Percentiles rank a stretch among this genome's conserved stretches.
These are phyloP conservation scores for Empidonax traillii DNA, from an alignment of 2,113 vertebrate species.

Conservation along the genomic window DNA sequence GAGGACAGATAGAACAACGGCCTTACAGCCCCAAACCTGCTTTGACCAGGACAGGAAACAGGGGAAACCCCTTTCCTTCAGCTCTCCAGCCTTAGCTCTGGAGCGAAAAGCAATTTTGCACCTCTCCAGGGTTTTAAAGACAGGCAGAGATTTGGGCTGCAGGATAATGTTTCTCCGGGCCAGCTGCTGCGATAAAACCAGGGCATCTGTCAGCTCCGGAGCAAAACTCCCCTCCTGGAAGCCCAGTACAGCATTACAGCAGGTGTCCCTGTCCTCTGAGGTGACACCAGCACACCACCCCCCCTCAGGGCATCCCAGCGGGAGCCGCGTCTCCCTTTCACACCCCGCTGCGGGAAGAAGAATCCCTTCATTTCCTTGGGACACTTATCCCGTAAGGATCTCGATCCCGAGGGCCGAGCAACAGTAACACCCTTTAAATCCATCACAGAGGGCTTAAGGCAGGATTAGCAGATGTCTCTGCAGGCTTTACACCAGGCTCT, in stretches of 20 bases:
- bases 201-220: not conserved
- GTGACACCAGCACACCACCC: not conserved
- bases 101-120: not conserved
- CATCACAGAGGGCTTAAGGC: not conserved
- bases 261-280: not conserved
- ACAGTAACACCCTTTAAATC: constrained; percentile 44
- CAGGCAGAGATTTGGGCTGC: not conserved
- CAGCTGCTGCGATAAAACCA: not conserved
- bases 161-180: not conserved
- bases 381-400: constrained; percentile 26
- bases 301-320: fast-evolving
- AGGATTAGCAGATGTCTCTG: constrained; percentile 28
- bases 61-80: not conserved
- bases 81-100: not conserved
- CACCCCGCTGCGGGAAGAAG: not conserved
- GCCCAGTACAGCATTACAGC: fast-evolving
- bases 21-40: not conserved
- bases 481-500: not conserved
- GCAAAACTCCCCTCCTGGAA: not conserved
- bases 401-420: not conserved
- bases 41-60: not conserved
- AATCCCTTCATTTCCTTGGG: constrained; percentile 23
- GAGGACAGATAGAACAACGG: fast-evolving
- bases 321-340: not conserved
- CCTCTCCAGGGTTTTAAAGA: not conserved